Conservation (phyloP, 2,888 invertebrate species). For the Gastracanthus pulcherrimus region DNA sequence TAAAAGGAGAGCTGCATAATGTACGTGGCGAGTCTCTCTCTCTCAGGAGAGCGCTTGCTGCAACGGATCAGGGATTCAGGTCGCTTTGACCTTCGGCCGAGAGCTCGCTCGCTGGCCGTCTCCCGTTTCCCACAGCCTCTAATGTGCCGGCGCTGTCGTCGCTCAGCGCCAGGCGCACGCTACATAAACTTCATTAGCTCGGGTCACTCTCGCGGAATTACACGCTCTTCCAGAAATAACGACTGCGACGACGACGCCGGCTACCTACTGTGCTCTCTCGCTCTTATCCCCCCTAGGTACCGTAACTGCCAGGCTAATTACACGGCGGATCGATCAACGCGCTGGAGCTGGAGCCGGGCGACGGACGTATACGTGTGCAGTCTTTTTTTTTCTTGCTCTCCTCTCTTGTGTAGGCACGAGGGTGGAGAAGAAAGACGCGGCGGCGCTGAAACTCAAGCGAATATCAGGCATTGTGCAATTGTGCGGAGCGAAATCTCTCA, state of each 20-base stretch:
- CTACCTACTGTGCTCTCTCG: background rate
- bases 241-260: constrained; percentile 36
- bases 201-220: constrained; percentile 54
- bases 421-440: too few species aligned
- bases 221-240: constrained; percentile 56
- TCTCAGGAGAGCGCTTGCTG: constrained; percentile 20
- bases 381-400: too few species aligned
- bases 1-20: constrained; percentile 43
- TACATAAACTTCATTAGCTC: constrained; percentile 54
- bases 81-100: constrained; percentile 51
- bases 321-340: constrained; percentile 50
- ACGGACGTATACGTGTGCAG: too few species aligned
- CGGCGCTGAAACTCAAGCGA: too few species aligned
- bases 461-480: too few species aligned
- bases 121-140: constrained; percentile 53
- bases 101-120: background rate
- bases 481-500: too few species aligned
- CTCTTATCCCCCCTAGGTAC: background rate
- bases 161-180: background rate
- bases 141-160: background rate
- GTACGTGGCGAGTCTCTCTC: constrained; percentile 32
- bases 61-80: constrained; percentile 45
- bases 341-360: too few species aligned
- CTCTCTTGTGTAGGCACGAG: too few species aligned
- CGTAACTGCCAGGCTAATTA: constrained; percentile 55